Conservation (phyloP, 1,140 invertebrate genomes). For the Temnothorax nylanderi region DNA sequence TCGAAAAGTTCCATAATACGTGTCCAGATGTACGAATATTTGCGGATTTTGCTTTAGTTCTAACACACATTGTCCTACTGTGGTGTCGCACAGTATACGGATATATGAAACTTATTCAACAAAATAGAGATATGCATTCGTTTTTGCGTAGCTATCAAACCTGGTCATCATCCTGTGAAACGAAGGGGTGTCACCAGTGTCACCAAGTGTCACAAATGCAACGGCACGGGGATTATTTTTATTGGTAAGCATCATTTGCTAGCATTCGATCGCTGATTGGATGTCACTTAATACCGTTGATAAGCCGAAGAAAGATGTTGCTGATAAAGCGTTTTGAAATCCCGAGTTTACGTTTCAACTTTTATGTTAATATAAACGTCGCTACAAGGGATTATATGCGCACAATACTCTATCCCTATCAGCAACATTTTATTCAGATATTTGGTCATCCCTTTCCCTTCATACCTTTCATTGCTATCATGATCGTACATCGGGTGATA, state of each 20-base stretch:
- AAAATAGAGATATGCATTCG: conserved; percentile 58
- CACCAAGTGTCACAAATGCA: conserved; percentile 95
- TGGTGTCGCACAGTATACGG: not conserved
- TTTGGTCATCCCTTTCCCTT: conserved; percentile 72
- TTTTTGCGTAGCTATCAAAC: conserved; percentile 83
- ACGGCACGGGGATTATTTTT: conserved; percentile 94
- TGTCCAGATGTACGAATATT: not conserved
- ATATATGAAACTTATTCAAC: not conserved
- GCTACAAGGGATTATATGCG: not conserved
- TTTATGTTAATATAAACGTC: not conserved
- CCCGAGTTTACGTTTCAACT: not conserved
- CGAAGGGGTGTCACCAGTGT: conserved; percentile 92
- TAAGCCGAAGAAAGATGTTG: conserved; percentile 67
- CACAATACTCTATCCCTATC: not conserved
- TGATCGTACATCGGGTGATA: conserved; percentile 83
- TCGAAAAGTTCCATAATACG: no score
- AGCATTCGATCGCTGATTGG: conserved; percentile 7
- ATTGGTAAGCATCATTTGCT: conserved; percentile 86
- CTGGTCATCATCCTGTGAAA: conserved; percentile 93
- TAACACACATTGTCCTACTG: not conserved
- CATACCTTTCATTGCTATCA: conserved; percentile 83
- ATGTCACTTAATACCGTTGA: conserved; percentile 30
- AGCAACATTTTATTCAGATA: conserved; percentile 44
- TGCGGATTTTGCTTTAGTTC: conserved; percentile 2
- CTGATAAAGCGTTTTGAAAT: conserved; percentile 21